A percentile compares a stretch with the other conserved stretches of the same genome.
Conservation (phyloP, 2,113 vertebrate species). For the Taurulus bubalis region DNA sequence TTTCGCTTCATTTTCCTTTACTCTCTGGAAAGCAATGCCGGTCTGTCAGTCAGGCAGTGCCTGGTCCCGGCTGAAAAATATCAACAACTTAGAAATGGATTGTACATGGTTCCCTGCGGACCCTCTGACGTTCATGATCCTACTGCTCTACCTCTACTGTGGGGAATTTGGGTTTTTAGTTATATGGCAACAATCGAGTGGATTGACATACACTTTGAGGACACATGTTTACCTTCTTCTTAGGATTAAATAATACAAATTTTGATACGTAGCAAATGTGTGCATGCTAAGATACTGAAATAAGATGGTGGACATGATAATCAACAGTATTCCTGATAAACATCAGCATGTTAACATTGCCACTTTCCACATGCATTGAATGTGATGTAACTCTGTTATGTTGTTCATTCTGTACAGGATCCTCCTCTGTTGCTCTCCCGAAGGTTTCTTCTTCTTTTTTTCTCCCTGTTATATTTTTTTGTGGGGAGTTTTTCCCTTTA, state of each 20-base stretch:
- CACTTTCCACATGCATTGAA: background rate
- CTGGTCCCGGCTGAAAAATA: slow-evolving; percentile 2
- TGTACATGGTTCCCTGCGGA: background rate
- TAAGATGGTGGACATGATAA: background rate
- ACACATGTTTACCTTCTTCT: background rate
- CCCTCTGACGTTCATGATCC: background rate
- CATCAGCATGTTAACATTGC: background rate
- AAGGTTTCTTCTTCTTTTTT: too few relatives aligned
- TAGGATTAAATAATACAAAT: background rate
- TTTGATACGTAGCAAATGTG: background rate
- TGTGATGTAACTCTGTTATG: too few relatives aligned
- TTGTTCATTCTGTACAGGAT: too few relatives aligned
- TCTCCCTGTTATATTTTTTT: too few relatives aligned
- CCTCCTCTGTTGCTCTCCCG: too few relatives aligned
- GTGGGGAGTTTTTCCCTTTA: too few relatives aligned
- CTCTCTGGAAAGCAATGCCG: background rate
- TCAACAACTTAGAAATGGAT: background rate
- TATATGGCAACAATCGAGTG: background rate
- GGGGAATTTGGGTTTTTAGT: background rate
- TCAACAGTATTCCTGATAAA: background rate
- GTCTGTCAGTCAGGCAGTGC: background rate
- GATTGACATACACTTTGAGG: background rate
- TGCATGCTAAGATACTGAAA: background rate
- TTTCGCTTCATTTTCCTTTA: too few relatives aligned
- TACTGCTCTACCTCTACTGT: background rate